Evolutionary conservation across 2,797 vertebrate species (phyloP), one percentile per base, ranked within the genome.

Genomic region (Mareca penelope): DNA sequence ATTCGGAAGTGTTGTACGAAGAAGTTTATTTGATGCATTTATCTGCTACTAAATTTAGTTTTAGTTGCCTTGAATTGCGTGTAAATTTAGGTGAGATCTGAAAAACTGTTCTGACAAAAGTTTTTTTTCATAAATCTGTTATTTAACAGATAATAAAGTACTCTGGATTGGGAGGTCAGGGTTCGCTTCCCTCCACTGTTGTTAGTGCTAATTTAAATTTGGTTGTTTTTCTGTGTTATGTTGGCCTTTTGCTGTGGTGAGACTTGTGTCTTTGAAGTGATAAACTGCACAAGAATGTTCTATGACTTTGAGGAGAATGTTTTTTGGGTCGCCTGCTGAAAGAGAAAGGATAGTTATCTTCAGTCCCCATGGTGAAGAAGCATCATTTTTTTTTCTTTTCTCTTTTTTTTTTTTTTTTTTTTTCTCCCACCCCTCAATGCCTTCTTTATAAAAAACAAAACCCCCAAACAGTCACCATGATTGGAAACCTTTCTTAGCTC

Each of bases 11-110:
- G 26, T n/a, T 67, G 31, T 71, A 19, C 59, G 64, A 71, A 13
- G 42, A 46, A 67, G 60, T 64, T 78, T 73, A 16, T 89, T 80
- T 44, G 35, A 73, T 69, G 42, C 35, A 73, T 90, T 94, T 93
- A 48, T 91, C 77, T 81, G 24, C 19, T 84, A 7, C 71, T 71
- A 68, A 88, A 88, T 80, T 77, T 70, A 60, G 61, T 85, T 61
- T 57, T 35, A 72, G 9, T 94, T 92, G 70, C 73, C 67, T 84
- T 84, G 52, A 84, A 88, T 84, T 86, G 55, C 0, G 0, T 80
- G 26, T 88, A 86, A 90, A 88, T 93, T 94, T 90, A 91, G 85
- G 73, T 90, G 85, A 94, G 67, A 78, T n/a, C 26, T 52, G 18
- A 35, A 69, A 59, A 88, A 85, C n/a, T 48, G 7, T 75, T 89